Base-by-base conservation (phyloP, 2,113 vertebrate species). In the Trematocara zebra region DNA sequence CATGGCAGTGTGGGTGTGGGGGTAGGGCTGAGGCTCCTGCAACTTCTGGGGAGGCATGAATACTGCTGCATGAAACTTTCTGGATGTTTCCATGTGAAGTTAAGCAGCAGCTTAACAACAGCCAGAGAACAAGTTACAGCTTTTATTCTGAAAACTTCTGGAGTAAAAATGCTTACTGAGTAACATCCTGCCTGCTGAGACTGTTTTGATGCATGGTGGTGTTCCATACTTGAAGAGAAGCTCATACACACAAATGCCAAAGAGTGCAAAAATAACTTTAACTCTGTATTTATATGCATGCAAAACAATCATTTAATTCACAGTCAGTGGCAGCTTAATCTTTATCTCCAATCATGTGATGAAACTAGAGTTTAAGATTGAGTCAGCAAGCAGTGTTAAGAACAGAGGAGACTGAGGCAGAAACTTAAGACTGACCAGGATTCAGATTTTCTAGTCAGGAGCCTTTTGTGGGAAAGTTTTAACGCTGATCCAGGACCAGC, bases 1-100 rank as follows among this genome's bases (percentile, higher is more conserved):
- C 93, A 95, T 96, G 95, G 95, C 96, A 96, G 17, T 85, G 51
- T 89, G 81, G 85, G 82, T 85, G 85, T 67, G 61, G 85, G 88
- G 87, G 61, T 72, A 42, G 84, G 86, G 90, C 23, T 74, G 44
- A 31, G 85, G 52, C 59, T 20, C 81, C 2, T 42, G 40, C 81
- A 42, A 67, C 53, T 44, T 81, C 82, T 52, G 11, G 61, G 26
- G 23, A 78, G 76, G 47, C n/a, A 59, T 17, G 7, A 44, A 28
- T 9, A 10, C 56, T 7, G 15, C 37, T 44, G 23, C 52, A 14
- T 42, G n/a, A 88, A 81, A 51, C 33, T 87, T 83, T 82, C 76
- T 87, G 20, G 51, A 86, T 8, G 5, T 51, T 84, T 89, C 23
- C 12, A 26, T 80, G 17, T 37, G 2, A 51, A 69, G 61, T 11